Conservation (phyloP, 1,140 invertebrate genomes). For the Drosophila sproati region DNA sequence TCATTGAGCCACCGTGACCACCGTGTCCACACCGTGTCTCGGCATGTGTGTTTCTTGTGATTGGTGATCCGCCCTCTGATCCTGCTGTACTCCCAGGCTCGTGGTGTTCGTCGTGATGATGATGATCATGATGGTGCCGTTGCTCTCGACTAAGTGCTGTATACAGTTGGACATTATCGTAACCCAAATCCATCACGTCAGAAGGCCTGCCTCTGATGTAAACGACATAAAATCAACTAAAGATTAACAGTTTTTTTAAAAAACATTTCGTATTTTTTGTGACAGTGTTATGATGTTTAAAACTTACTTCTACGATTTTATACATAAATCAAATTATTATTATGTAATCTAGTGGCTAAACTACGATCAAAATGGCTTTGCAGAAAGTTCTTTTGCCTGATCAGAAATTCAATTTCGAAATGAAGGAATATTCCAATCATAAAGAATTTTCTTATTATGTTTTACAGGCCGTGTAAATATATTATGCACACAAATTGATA, state of each 20-base stretch:
- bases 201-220: conserved; percentile 5
- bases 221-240: conserved; percentile 4
- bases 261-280: conserved; percentile 5
- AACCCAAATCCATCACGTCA: conserved; percentile 20
- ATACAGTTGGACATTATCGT: conserved; percentile 3
- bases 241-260: background rate
- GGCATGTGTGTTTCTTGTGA: background rate
- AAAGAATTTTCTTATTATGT: too few species aligned
- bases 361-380: too few species aligned
- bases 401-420: too few species aligned
- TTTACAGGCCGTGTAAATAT: background rate
- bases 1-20: conserved; percentile 38
- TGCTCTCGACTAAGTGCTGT: background rate
- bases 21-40: background rate
- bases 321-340: too few species aligned
- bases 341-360: too few species aligned
- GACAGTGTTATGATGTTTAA: conserved; percentile 1
- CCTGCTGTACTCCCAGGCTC: background rate
- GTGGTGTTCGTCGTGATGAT: conserved; percentile 14
- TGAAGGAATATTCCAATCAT: too few species aligned
- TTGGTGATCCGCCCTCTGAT: background rate
- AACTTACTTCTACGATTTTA: too few species aligned
- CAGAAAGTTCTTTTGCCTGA: too few species aligned
- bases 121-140: conserved; percentile 26
- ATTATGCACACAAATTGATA: background rate